Base-by-base conservation (phyloP, 2,888 invertebrate genomes). In the Endomychus coccineus region DNA sequence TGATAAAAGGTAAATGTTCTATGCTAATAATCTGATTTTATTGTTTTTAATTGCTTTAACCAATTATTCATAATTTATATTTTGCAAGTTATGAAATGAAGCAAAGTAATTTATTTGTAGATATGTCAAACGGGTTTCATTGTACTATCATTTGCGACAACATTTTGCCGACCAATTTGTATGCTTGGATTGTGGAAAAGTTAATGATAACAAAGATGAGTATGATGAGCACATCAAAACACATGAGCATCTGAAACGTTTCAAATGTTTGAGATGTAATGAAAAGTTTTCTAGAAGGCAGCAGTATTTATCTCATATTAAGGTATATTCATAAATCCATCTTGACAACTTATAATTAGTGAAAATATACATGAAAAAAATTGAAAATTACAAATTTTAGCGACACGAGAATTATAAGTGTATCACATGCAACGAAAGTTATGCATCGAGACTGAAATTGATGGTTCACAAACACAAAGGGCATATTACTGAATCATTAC, bases 401-500 rank as follows among this genome's bases (percentile, higher is more conserved):
- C 56, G 56, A 44, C 63, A 63, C 36, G 52, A 60, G 35, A 56
- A 54, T 28, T 56, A 63, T 28, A 62, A 62, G 48, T 64, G 64
- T 42, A 34, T 56, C 2, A 55, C 56, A 2, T 64, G 64, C 27
- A 54, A 61, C 11, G 54, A 58, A 17, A 51, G 51, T 6, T 61
- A 57, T 39, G 59, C 62, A 1, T 60, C 60, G 2, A 59, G 59
- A 41, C 51, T 51, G 25, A 56, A 54, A 23, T 40, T 43, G 12
- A 36, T 45, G 9, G 33, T 34, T 23, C 54, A 55, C 31, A 51
- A 49, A 34, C 42, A 47, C 34, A 36, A 43, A 15, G 54, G 51
- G 2, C 54, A 53, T 36, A 21, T 36, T 23, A 48, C 52, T 6
- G 39, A 49, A 37, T 51, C 51, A 4, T 40, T 51, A 10, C 42